Percentiles rank a stretch among this genome's conserved stretches.
These are phyloP conservation scores for Sicus ferrugineus DNA, from an alignment of 2,888 invertebrate genomes.

Conservation along the genomic window DNA sequence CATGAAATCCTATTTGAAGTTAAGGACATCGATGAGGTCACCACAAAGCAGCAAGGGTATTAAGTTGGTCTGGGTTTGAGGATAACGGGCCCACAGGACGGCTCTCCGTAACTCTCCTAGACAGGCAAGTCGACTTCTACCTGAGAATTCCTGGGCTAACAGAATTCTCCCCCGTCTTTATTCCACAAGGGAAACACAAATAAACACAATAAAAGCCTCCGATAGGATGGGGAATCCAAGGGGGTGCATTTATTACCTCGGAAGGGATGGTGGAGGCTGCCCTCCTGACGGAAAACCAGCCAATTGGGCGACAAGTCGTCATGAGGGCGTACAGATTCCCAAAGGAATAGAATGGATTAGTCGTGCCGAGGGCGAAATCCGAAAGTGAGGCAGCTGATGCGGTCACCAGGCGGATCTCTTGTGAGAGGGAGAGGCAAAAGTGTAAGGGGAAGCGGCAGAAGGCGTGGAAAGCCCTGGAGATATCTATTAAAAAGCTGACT, in stretches of 20 bases:
- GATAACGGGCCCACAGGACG: conserved; percentile 1
- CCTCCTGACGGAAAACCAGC: background rate
- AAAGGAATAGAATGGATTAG: background rate
- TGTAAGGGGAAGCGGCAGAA: background rate
- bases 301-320: background rate
- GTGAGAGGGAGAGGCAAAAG: background rate
- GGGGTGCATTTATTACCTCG: background rate
- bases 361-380: background rate
- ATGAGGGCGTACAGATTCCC: background rate
- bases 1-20: no score
- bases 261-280: background rate
- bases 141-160: background rate
- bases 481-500: background rate
- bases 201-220: background rate
- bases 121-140: background rate
- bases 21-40: no score
- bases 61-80: background rate
- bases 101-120: no score
- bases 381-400: background rate
- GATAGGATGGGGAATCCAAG: background rate
- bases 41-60: no score
- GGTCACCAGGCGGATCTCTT: background rate
- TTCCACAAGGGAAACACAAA: background rate
- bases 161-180: background rate
- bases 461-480: background rate